Evolutionary conservation across 2,888 invertebrate species (phyloP).

Genomic region (Brassicogethes aeneus): DNA sequence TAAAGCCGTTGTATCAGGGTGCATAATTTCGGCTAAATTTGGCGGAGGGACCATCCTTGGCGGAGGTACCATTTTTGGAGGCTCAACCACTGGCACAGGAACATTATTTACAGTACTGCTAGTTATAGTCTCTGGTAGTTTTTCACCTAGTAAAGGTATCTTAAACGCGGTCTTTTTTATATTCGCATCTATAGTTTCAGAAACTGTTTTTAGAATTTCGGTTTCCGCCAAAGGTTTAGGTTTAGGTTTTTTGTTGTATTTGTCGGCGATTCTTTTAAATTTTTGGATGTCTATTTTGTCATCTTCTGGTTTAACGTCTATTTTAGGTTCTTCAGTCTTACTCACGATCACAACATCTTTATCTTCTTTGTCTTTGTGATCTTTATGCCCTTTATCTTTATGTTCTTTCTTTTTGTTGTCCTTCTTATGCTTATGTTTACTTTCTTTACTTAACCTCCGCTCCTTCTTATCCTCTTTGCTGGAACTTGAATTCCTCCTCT

Average conservation of each 20-base stretch:
- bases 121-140: neutral
- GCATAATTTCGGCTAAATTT: neutral
- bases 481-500: conserved; percentile 1
- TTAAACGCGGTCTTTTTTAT: conserved; percentile 19
- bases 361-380: conserved; percentile 9
- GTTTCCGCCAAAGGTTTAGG: conserved; percentile 18
- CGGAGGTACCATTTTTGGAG: neutral
- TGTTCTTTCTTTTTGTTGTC: conserved; percentile 8
- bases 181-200: conserved; percentile 23
- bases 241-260: conserved; percentile 41
- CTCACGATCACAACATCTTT: conserved; percentile 9
- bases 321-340: conserved; percentile 1
- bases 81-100: no score
- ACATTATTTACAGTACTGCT: no score
- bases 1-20: neutral
- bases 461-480: conserved; percentile 7
- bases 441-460: conserved; percentile 5
- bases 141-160: no score
- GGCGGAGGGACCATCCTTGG: neutral
- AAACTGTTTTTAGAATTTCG: conserved; percentile 30
- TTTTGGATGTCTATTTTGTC: neutral
- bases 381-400: conserved; percentile 5
- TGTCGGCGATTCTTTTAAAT: conserved; percentile 38
- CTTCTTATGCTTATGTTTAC: conserved; percentile 8
- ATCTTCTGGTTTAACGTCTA: conserved; percentile 4